phyloP scores from a whole-genome alignment of 30 jellyfish, hydroid and myxozoan genomes.

The Catostylus mosaicus region DNA sequence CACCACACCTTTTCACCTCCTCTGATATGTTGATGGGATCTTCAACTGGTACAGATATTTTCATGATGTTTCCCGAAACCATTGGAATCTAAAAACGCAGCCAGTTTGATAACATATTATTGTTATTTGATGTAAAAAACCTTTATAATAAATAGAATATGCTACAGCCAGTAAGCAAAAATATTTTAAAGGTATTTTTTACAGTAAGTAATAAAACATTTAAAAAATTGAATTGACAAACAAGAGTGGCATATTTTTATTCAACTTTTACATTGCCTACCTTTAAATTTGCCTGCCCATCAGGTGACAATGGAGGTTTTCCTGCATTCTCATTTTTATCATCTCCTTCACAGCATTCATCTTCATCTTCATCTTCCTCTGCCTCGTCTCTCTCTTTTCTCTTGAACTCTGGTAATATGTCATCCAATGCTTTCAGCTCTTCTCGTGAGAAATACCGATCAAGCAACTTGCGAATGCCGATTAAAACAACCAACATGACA shows the following conservation, averaged over 20 bases:
- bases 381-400: conserved; percentile 77
- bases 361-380: conserved; percentile 59
- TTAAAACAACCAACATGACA: conserved; percentile 66
- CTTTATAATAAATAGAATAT: too few species aligned
- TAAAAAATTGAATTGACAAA: too few species aligned
- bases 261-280: too few species aligned
- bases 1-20: conserved; percentile 76
- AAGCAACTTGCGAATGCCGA: conserved; percentile 58
- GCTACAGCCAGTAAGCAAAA: too few species aligned
- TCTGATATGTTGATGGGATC: conserved; percentile 73
- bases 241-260: too few species aligned
- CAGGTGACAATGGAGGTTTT: conserved; percentile 48
- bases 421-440: conserved; percentile 65
- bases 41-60: conserved; percentile 65
- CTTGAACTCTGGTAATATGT: conserved; percentile 74
- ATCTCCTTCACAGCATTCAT: conserved; percentile 40
- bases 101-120: too few species aligned
- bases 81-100: conserved; percentile 64
- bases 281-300: conserved; percentile 71
- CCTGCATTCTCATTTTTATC: conserved; percentile 7
- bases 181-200: too few species aligned
- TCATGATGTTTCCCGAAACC: conserved; percentile 72
- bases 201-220: too few species aligned
- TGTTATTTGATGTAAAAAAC: too few species aligned
- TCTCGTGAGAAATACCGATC: conserved; percentile 66